Evolutionary conservation across 2,888 invertebrate species (phyloP), one percentile per base, ranked within the genome.

Genomic region (Adelognathus sp.): DNA sequence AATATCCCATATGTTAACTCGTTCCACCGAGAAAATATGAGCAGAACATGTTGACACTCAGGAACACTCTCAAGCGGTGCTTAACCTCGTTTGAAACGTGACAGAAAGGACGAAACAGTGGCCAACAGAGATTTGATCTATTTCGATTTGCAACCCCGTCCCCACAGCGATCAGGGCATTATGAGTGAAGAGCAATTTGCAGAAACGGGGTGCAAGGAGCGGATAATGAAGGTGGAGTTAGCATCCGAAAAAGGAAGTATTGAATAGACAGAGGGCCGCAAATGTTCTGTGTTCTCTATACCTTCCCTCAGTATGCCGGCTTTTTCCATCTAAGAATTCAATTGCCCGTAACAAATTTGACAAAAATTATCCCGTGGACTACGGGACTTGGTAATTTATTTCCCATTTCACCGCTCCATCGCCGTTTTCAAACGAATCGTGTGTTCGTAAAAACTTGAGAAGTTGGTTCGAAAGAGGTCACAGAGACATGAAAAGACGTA

Each of bases 141-240:
- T 74, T 74, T 75, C 69, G 81, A 88, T 85, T 85, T 78, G 76
- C 80, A 82, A 84, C 75, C 73, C 80, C 80, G 76, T 81, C 81
- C 82, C 84, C 84, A 87, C 84, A 73, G 81, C 85, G 75, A 90
- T 86, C 88, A 88, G 90, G 90, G 78, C 75, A 81, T 85, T 86
- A 90, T 89, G 85, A 88, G 82, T 82, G 83, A 82, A 79, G 82
- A 88, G 85, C 85, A 88, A 90, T 90, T 88, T 89, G 85, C 85
- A 86, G 87, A 88, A 88, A 88, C 82, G 75, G 83, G 78, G 88
- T 90, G 89, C 87, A 90, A 90, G 90, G 90, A 90, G 89, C 87
- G 87, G 88, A 90, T 90, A 85, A 90, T 85, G 81, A 84, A 66
- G 82, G 88, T 90, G 86, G 90, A 90, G 90, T 90, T 90, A 83